phyloP scores from a whole-genome alignment of 2,113 vertebrate species.

The Nannobrachium achirus region DNA sequence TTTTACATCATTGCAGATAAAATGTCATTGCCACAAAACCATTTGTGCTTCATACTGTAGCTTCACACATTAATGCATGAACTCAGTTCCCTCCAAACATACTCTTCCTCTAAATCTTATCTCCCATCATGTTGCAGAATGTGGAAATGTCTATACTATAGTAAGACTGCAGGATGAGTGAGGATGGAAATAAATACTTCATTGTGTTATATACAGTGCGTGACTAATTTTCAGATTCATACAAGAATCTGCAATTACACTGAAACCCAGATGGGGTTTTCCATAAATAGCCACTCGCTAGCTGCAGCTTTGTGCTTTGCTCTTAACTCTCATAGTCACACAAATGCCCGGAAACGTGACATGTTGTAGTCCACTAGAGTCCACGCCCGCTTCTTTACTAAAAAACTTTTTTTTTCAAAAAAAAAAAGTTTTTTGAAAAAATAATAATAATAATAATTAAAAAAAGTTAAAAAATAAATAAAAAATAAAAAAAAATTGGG shows the following conservation, averaged over 20 bases:
- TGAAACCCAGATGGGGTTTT: background rate
- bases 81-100: background rate
- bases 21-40: too few relatives aligned
- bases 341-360: background rate
- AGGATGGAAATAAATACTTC: background rate
- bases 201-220: background rate
- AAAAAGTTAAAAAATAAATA: too few relatives aligned
- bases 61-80: too few relatives aligned
- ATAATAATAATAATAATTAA: too few relatives aligned
- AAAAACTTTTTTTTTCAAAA: too few relatives aligned
- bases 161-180: background rate
- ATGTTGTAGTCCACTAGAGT: background rate
- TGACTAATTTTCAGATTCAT: conserved; percentile 4
- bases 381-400: too few relatives aligned
- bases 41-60: too few relatives aligned
- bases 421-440: too few relatives aligned
- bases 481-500: too few relatives aligned
- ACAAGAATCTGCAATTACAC: conserved; percentile 3
- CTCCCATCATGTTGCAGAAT: background rate
- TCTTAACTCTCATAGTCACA: too few relatives aligned
- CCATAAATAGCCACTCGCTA: background rate
- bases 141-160: background rate
- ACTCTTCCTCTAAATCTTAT: background rate
- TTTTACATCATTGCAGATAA: too few relatives aligned
- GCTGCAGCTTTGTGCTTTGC: too few relatives aligned